Base-by-base conservation (phyloP, 2,797 vertebrate species). In the Spinus olivaceus region DNA sequence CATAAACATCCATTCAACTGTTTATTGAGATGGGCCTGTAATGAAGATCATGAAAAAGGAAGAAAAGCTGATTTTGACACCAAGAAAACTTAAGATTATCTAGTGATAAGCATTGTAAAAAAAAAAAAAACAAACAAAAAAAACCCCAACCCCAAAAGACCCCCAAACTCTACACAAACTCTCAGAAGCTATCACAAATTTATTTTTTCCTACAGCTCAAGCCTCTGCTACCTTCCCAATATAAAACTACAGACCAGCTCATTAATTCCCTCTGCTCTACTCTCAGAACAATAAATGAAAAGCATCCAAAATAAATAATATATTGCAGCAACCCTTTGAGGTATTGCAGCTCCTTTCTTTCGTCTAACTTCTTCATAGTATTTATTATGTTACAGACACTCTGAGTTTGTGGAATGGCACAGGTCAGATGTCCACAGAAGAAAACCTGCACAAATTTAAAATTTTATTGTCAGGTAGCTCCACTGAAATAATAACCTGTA, bases 1-100 rank as follows among this genome's bases (percentile, higher is more conserved):
- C 63, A 76, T 65, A 95, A 76, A 96, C 65, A 91, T 63, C 64
- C 90, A 66, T 84, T 92, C 66, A 78, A 94, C 6, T 19, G 6
- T 69, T 92, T 92, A 67, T 91, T 92, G 71, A 56, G 81, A 65
- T 72, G 39, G 57, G 65, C 82, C 66, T 86, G n/a, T 76, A 71
- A 86, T 71, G 25, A 86, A 67, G 37, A 51, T 42, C 24, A 25
- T 1, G 8, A 83, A 82, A 81, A 86, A 46, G 12, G 44, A 53
- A 13, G 32, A 77, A 63, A 28, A 88, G 25, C 44, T 70, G 35
- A 76, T 47, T 72, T 50, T 53, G 30, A 80, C 53, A 76, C 18
- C 20, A 84, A 65, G 72, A 86, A 72, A 81, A 72, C 3, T 49
- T 72, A 46, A 44, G 17, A 51, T 74, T 25, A 81, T 81, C 18